Percentiles rank a stretch among this genome's conserved stretches.
phyloP scores from a whole-genome alignment of 2,888 invertebrate species.

The Philhelius pedissequus region DNA sequence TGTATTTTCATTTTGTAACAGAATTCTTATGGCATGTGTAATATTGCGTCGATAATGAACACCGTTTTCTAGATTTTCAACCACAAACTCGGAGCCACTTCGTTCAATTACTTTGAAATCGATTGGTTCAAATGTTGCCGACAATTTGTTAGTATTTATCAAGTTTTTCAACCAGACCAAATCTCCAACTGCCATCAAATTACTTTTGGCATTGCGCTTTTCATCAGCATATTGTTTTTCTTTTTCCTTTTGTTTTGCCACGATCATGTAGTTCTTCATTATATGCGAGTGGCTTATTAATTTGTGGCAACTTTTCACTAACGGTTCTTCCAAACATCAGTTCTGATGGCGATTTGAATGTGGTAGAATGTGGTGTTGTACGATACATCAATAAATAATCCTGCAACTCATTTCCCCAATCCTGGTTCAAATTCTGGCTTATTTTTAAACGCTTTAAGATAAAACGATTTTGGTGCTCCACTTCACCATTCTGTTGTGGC shows the following conservation, averaged over 20 bases:
- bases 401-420: neutral
- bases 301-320: conserved; percentile 67
- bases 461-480: conserved; percentile 15
- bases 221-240: too few species aligned
- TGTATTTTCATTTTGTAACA: neutral
- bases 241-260: conserved; percentile 41
- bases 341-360: neutral
- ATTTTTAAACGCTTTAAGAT: conserved; percentile 8
- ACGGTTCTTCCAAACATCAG: conserved; percentile 55
- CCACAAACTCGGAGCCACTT: conserved; percentile 27
- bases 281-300: conserved; percentile 18
- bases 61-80: neutral
- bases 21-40: neutral
- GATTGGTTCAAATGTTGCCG: conserved; percentile 24
- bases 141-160: conserved; percentile 25
- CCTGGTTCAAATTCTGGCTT: neutral
- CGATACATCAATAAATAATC: neutral
- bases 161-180: conserved; percentile 29
- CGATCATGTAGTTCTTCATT: conserved; percentile 41
- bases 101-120: too few species aligned
- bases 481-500: conserved; percentile 34
- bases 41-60: neutral
- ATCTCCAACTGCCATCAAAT: conserved; percentile 25
- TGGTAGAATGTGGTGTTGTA: conserved; percentile 65
- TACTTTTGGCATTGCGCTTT: conserved; percentile 24